Base-by-base conservation (phyloP, 1,140 invertebrate genomes). In the Drosophila repletoides region DNA sequence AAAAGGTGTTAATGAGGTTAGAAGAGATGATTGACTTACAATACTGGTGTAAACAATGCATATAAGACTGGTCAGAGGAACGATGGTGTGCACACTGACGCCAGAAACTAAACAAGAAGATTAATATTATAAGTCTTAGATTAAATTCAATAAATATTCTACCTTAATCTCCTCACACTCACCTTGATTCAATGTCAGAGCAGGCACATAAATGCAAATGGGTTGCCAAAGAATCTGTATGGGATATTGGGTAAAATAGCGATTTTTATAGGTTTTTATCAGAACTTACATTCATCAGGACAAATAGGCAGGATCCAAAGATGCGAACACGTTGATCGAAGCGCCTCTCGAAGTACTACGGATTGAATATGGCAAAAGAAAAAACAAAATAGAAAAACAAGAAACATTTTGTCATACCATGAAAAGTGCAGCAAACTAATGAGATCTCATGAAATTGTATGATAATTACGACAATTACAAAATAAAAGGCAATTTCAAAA, bases 191-290 rank as follows among this genome's bases (percentile, higher is more conserved):
- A 97, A 88, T 34, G 96, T 95, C 63, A 97, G 91, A 1, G 95
- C 95, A 3, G 96, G 96, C 0, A 95, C 95, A 87, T 95, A 97
- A 4, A 97, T 96, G 93, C 91, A 95, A 95, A 53, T 93, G 93
- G 36, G 94, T 93, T 36, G 94, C 83, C 83, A 88, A 3, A 88
- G 95, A 29, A 97, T 58, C 59, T 88, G 45, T 29, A n/a, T n/a
- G n/a, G n/a, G n/a, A n/a, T n/a, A n/a, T n/a, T n/a, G n/a, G n/a
- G n/a, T n/a, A 45, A 21, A 22, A 41, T 26, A 5, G 6, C 1
- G 19, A 2, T 10, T 19, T 10, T 64, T 28, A n/a, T 0, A 28
- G 15, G 1, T 19, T 17, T 3, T 2, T 5, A 9, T 0, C 2
- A 15, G 19, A 26, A 84, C 93, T 93, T 88, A 95, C 94, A 88